A percentile compares a stretch with the other conserved stretches of the same genome.
These are phyloP conservation scores for Sebastes diaconus DNA, from an alignment of 2,797 vertebrate genomes.

Conservation along the genomic window DNA sequence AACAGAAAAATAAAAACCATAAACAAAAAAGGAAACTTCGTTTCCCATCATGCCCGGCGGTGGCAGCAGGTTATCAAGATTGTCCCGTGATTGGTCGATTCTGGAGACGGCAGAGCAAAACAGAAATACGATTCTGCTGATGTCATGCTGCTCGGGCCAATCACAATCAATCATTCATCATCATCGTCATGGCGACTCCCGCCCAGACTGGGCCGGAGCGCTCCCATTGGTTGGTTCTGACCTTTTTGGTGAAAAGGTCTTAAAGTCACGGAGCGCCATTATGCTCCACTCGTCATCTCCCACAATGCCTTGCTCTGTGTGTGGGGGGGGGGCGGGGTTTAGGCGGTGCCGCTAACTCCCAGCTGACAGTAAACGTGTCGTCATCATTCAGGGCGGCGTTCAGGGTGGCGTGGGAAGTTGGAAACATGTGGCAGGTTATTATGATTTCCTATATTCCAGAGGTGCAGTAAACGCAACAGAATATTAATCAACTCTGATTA, in stretches of 20 bases:
- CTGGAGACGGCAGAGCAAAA: slow-evolving; percentile 29
- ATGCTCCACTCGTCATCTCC: slow-evolving; percentile 32
- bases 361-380: neutral
- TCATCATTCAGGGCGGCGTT: slow-evolving; percentile 9
- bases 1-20: neutral
- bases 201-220: neutral
- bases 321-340: neutral
- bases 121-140: neutral
- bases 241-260: neutral
- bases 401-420: neutral
- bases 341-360: neutral
- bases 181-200: neutral
- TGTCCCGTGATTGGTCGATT: slow-evolving; percentile 62
- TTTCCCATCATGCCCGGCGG: slow-evolving; percentile 53
- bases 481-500: neutral
- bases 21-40: neutral
- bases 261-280: slow-evolving; percentile 18
- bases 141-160: slow-evolving; percentile 45
- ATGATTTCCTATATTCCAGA: neutral
- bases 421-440: neutral
- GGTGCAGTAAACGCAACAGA: neutral
- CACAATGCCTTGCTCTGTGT: slow-evolving; percentile 38
- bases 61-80: slow-evolving; percentile 52
- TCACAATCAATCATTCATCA: slow-evolving; percentile 25
- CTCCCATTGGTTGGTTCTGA: slow-evolving; percentile 45